Evolutionary conservation across 2,797 vertebrate genomes (phyloP), one percentile per base, ranked within the genome.

Genomic region (Yasuhikotakia modesta): DNA sequence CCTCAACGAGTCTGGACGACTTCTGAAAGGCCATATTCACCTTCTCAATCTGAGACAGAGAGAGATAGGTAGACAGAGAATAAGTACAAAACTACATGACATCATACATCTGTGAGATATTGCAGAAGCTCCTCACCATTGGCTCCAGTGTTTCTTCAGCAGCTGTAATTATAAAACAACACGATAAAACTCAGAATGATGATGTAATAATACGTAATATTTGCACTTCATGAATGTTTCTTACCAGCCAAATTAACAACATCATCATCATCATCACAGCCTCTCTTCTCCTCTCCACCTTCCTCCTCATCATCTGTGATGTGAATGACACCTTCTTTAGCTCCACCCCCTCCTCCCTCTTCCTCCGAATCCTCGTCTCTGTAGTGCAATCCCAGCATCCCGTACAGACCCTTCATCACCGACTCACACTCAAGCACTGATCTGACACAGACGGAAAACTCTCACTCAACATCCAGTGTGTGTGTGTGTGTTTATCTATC

Each of bases 371-470:
- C 85, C 0, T 76, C 66, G 52, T 89, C 87, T 43, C 7, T 79
- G 82, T 92, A 93, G 3, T 92, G 82, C 85, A 83, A 85, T 17
- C 86, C 89, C 63, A 93, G 61, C 74, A 85, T 32, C 14, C 83
- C 75, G 80, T 91, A 93, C 4, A 88, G 88, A 17, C 88, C 85
- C 78, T 85, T 89, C 17, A 90, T 88, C 8, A 80, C 43, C 0
- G 80, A 78, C 79, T 93, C 91, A 70, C 85, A 92, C 63, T 80
- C 84, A 19, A 76, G 57, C 32, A 92, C 86, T 43, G 90, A 90
- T 70, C 92, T 93, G 80, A 74, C 5, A 48, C 5, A 69, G 12
- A 52, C 24, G 5, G 22, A 1, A 43, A 43, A 43, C 39, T 43
- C 39, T 11, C 11, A 43, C 39, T 35, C 32, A 35, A 35, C 27